A percentile compares a stretch with the other conserved stretches of the same genome.
Evolutionary conservation across 2,113 vertebrate species (phyloP).

Genomic region (Ramphastos sulfuratus): DNA sequence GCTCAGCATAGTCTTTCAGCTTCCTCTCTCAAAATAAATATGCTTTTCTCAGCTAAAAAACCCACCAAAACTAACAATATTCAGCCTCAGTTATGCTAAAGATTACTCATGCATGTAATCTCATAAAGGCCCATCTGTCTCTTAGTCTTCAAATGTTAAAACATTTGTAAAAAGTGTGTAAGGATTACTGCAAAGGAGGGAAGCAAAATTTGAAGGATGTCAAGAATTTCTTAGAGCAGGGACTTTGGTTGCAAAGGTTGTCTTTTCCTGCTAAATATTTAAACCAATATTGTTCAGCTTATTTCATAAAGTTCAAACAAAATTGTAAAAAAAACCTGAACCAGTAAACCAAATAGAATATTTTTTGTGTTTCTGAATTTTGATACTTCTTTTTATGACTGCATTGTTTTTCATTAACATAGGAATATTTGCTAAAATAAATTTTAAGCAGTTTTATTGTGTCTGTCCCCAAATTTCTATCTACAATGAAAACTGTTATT

Average conservation of each 20-base stretch:
- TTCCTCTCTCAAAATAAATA: constrained; percentile 20
- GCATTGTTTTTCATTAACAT: not conserved
- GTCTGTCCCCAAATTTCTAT: not conserved
- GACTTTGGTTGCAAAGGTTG: not conserved
- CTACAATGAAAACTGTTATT: not conserved
- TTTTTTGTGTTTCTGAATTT: not conserved
- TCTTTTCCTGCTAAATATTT: not conserved
- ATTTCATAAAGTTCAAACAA: not conserved
- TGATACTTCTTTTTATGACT: not conserved
- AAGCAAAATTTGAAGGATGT: not conserved
- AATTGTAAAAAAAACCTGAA: not conserved
- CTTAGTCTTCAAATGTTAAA: not conserved
- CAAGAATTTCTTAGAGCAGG: not conserved
- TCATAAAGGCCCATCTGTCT: not conserved
- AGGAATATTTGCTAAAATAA: not conserved
- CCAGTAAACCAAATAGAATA: not conserved
- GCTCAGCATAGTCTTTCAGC: not conserved
- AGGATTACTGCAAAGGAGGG: not conserved
- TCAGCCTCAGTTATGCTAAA: not conserved
- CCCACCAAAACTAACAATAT: not conserved
- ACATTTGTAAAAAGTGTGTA: not conserved
- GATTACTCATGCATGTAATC: not conserved
- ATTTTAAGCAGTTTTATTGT: not conserved
- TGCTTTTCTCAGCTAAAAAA: constrained; percentile 5
- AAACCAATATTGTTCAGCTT: not conserved